Percentiles rank a stretch among this genome's conserved stretches.
These are phyloP conservation scores for Acyrthosiphon pisum DNA, from an alignment of 1,140 invertebrate species.

Conservation along the genomic window DNA sequence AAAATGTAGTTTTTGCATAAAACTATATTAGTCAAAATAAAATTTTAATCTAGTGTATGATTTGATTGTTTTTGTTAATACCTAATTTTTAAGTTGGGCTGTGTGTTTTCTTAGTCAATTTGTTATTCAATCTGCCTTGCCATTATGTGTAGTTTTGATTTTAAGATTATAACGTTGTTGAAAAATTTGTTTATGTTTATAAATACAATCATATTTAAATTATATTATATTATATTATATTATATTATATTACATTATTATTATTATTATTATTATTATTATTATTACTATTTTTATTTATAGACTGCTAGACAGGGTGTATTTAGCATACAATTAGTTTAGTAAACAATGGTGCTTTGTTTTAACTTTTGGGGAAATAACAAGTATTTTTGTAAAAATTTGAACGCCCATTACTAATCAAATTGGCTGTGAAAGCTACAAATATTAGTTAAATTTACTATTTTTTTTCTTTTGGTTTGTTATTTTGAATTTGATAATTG, in stretches of 20 bases:
- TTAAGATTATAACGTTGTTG: conserved; percentile 49
- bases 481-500: conserved; percentile 52
- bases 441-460: conserved; percentile 38
- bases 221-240: conserved; percentile 11
- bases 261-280: not conserved
- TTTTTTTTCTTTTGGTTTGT: conserved; percentile 55
- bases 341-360: conserved; percentile 55
- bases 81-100: conserved; percentile 55
- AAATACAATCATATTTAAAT: conserved; percentile 3
- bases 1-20: not conserved
- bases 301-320: conserved; percentile 55
- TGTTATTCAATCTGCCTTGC: conserved; percentile 54
- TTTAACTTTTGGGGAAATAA: conserved; percentile 54
- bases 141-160: conserved; percentile 47
- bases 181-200: conserved; percentile 39
- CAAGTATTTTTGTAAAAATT: conserved; percentile 38
- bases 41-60: conserved; percentile 15
- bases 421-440: conserved; percentile 51
- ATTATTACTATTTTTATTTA: conserved; percentile 38
- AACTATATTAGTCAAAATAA: not conserved
- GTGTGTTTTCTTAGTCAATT: conserved; percentile 57
- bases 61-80: conserved; percentile 53
- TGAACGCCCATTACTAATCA: conserved; percentile 53
- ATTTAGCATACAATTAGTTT: conserved; percentile 52
- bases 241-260: conserved; percentile 29